Conservation (phyloP, 2,113 vertebrate genomes). For the Anarhynchus alexandrinus region DNA sequence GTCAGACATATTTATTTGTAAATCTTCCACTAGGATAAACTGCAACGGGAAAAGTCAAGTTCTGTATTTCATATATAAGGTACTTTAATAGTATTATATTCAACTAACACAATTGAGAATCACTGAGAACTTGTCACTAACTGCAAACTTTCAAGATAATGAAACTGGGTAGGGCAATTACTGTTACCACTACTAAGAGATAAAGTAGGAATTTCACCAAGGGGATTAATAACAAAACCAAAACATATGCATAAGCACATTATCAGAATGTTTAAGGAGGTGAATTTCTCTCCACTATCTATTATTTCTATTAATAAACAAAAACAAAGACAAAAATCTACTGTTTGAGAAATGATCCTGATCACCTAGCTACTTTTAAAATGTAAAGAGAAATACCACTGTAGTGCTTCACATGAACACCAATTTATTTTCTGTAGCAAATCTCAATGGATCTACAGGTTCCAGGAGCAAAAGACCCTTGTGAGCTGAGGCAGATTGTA, state of each 20-base stretch:
- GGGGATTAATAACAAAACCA: background rate
- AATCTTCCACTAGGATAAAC: background rate
- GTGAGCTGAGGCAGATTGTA: background rate
- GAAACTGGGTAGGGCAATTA: background rate
- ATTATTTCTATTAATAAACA: background rate
- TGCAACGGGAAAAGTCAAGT: background rate
- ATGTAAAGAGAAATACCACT: background rate
- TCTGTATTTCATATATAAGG: background rate
- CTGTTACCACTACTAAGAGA: background rate
- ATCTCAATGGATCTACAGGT: background rate
- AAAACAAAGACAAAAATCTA: background rate
- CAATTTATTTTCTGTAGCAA: background rate
- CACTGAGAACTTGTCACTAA: background rate
- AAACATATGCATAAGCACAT: background rate
- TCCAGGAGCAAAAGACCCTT: background rate
- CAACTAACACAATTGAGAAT: background rate
- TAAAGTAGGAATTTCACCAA: background rate
- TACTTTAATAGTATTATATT: background rate
- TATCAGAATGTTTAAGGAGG: background rate
- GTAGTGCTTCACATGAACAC: background rate
- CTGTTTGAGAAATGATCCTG: background rate
- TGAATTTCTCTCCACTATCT: background rate
- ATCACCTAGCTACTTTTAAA: background rate
- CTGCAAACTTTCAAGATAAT: background rate
- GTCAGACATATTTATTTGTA: background rate